Base-by-base conservation (phyloP, 2,888 invertebrate genomes). In the Eretmocerus hayati region DNA sequence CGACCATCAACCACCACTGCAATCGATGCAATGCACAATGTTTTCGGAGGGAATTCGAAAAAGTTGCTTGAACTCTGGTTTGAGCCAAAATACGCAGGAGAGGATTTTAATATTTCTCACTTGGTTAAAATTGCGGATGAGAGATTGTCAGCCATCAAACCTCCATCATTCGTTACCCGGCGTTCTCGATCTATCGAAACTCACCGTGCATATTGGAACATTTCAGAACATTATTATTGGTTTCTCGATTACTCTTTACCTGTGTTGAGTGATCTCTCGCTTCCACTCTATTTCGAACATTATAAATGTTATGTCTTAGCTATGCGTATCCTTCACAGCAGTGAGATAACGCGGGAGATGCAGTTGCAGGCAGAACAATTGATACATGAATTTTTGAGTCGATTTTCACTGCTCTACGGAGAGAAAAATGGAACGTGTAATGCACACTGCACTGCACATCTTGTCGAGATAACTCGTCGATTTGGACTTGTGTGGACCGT, bases 21-120 rank as follows among this genome's bases (percentile, higher is more conserved):
- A 9, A 18, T 36, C 8, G 55, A 53, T 31, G 30, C 46, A 2
- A 56, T 56, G 53, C 56, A 55, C 32, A 49, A 45, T 26, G 23
- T 37, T n/a, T n/a, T n/a, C n/a, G 4, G 16, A 16, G 16, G 9
- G 4, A 3, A 9, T 13, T 11, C 4, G 18, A 35, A 35, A 4
- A n/a, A 15, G 6, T 35, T 35, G 18, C 16, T 15, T 16, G 35
- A 35, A 15, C 16, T 35, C 3, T 35, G 35, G 35, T 35, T 35
- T 35, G 35, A 35, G 9, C 3, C 3, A 4, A 35, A 35, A 35
- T 15, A 6, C 18, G 4, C 3, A 8, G 6, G 18, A 5, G 35
- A 35, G 18, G 18, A 35, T 13, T 35, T 35, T 35, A 8, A 35
- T 35, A 9, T n/a, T n/a, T n/a, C n/a, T n/a, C n/a, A n/a, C n/a